Conservation (phyloP, 2,797 vertebrate species). For the Leucoraja ocellata region DNA sequence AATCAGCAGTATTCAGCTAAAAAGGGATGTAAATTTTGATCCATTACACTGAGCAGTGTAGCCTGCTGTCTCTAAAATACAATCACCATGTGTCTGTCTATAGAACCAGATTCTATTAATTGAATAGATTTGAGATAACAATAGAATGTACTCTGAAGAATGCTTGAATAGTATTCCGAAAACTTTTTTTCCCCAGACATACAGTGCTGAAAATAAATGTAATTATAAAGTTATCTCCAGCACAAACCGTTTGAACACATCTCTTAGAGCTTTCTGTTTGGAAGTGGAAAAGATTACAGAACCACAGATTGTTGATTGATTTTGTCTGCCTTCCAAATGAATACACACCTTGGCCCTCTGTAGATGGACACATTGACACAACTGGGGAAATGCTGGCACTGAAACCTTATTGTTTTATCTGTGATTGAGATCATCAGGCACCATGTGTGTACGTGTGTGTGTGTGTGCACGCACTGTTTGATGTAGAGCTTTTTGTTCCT, state of each 20-base stretch:
- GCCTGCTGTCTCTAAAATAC: not conserved
- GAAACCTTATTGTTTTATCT: not conserved
- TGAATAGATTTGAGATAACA: not conserved
- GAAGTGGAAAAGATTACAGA: not conserved
- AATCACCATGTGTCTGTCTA: not conserved
- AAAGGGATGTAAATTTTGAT: not conserved
- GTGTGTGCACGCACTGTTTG: no score
- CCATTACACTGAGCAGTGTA: not conserved
- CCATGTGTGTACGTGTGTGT: no score
- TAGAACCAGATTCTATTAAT: not conserved
- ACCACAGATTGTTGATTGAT: not conserved
- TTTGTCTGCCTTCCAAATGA: not conserved
- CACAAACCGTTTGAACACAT: not conserved
- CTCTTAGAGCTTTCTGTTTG: slow-evolving; percentile 9
- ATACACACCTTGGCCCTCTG: not conserved
- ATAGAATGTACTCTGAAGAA: not conserved
- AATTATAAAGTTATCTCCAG: not conserved
- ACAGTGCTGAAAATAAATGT: not conserved
- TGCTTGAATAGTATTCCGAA: not conserved
- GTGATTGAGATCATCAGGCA: no score
- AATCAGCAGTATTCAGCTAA: not conserved
- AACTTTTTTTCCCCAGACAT: not conserved
- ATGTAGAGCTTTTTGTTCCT: not conserved
- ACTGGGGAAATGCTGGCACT: not conserved
- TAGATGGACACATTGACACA: not conserved